Base-by-base conservation (phyloP, 2,113 vertebrate species). In the Neolamprologus toae region DNA sequence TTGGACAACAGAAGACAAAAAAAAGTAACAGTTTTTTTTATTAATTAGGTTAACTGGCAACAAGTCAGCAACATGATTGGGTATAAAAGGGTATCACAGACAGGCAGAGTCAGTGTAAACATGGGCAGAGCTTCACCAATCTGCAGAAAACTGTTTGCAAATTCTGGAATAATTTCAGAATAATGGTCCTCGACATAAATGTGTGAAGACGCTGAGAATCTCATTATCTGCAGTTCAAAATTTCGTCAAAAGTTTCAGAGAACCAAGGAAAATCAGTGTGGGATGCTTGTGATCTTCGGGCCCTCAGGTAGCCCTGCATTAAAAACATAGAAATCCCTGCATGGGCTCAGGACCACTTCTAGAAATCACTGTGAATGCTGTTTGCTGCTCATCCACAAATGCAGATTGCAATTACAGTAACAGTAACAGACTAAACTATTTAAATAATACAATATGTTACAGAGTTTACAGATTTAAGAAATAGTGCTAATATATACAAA, bases 401-500 rank as follows among this genome's bases (percentile, higher is more conserved):
- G 37, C 66, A 73, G 19, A 0, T 37, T 66, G 61, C 1, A n/a
- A n/a, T 35, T 42, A 37, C 1, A n/a, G n/a, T n/a, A n/a, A n/a
- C n/a, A n/a, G n/a, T n/a, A n/a, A n/a, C n/a, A n/a, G n/a, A n/a
- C n/a, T n/a, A n/a, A 61, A 19, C 3, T 7, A 63, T 63, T 33
- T 63, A 3, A 63, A 33, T 63, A 63, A 11, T 35, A 63, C 59
- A 63, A 63, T 2, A 35, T 33, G 59, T 63, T 63, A 63, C 31
- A 63, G 9, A 63, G 59, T 63, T 63, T 11, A 61, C 59, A 63
- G 9, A n/a, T 63, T 63, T 63, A 63, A 63, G 59, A 7, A 7
- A 35, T 35, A 7, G 16, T 0, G 0, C 31, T 63, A 63, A 63
- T 35, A 63, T 63, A 63, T 35, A 35, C 3, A 63, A 63, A 63